Base-by-base conservation (phyloP, 2,113 vertebrate species). In the Bambusicola thoracicus region DNA sequence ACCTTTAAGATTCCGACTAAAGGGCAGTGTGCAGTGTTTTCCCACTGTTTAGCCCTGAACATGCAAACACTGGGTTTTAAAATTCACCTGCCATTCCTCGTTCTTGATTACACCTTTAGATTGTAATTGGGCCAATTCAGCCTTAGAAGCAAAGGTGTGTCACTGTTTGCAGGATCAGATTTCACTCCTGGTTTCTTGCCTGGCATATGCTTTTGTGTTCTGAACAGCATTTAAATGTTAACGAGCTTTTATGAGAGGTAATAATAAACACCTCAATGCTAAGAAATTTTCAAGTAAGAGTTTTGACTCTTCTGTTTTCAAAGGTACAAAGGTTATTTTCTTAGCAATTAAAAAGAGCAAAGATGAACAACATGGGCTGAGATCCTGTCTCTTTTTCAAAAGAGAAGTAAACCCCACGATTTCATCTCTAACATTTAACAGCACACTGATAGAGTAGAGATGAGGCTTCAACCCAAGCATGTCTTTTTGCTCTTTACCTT, bases 401-500 rank as follows among this genome's bases (percentile, higher is more conserved):
- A 30, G 44, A 46, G 22, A 9, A 32, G 18, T 38, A 87, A 62
- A 59, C 34, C 77, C 16, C n/a, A 15, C 2, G 15, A n/a, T 77
- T 87, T 56, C 10, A 75, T 15, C 40, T 77, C 16, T 30, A 36
- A 62, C 13, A 40, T 74, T 72, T 22, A n/a, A 77, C 30, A 27
- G n/a, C 10, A 58, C 13, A 0, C 1, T 34, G 6, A 59, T 27
- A 25, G 72, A 38, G 8, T 1, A 11, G 36, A 76, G 22, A 4
- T 9, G 17, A 76, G 43, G 15, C 56, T 90, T 86, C 74, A 68
- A 53, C 1, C 3, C 38, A 43, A 30, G 20, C 15, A 16, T 30
- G 29, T 18, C 14, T 78, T 65, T 85, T 53, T 77, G 73, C 34
- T 80, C 58, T 94, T 96, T 95, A 99, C 99, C 99, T 98, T 99